Evolutionary conservation across 2,797 vertebrate genomes (phyloP), one percentile per base, ranked within the genome.

Genomic region (Arvicola amphibius): DNA sequence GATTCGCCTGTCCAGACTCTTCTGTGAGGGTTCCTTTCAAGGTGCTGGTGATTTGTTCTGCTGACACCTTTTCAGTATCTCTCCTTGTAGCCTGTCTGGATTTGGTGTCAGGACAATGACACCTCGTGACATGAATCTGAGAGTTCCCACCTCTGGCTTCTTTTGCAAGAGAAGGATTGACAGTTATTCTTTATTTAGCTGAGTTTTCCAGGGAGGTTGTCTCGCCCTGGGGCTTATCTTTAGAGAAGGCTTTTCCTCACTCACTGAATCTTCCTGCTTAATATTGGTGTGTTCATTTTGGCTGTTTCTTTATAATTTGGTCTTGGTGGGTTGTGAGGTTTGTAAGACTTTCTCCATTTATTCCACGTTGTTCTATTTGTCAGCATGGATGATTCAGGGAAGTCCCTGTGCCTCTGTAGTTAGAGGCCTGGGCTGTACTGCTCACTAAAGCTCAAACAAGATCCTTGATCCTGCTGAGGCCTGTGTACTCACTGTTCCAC

Each of bases 401-500:
- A 1, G 40, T 40, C 8, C 27, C 19, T 61, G 3, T 3, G 14
- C 85, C 73, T 37, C 1, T 69, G 10, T 13, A 56, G 53, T 77
- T 29, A 7, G 40, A 63, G 71, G 13, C 6, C 27, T 32, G 43
- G 27, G 37, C 27, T 46, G 34, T 7, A 40, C 46, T 34, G 6
- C 16, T 40, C 43, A 56, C 74, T 19, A 43, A n/a, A 6, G 46
- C 10, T 34, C 73, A n/a, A 27, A 1, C 51, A 13, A 19, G 34
- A 21, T 59, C 59, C 63, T 48, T 19, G 11, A 16, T 65, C 29
- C 73, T 34, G 21, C 59, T 14, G 10, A 9, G 43, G 40, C 46
- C 27, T 16, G 7, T 12, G 0, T 27, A n/a, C 25, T 6, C 3
- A 8, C 74, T 27, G 23, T 29, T 13, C n/a, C 53, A 34, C 7